These are phyloP conservation scores for Pampusana beccarii DNA, from an alignment of 2,113 vertebrate species.

Conservation along the genomic window DNA sequence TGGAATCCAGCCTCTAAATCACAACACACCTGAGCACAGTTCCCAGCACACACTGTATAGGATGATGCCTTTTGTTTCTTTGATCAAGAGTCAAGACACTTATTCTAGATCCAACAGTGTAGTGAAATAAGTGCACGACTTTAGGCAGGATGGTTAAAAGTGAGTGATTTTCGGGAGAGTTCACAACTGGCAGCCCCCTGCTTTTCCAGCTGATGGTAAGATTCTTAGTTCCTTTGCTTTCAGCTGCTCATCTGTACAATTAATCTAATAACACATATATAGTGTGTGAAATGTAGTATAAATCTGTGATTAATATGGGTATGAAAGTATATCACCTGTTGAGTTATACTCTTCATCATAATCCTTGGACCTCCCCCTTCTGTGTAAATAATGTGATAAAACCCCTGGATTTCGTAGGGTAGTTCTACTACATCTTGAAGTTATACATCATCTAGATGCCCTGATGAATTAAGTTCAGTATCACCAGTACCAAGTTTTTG, in stretches of 20 bases:
- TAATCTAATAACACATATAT: not conserved
- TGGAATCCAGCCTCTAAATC: not conserved
- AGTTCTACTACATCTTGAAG: not conserved
- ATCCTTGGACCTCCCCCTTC: not conserved
- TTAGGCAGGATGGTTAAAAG: not conserved
- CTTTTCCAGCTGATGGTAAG: not conserved
- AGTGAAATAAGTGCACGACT: not conserved
- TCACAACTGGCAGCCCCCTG: not conserved
- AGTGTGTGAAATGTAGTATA: not conserved
- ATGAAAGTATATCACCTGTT: not conserved
- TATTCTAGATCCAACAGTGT: not conserved
- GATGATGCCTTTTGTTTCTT: not conserved
- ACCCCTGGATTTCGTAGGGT: not conserved
- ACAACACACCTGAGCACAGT: not conserved
- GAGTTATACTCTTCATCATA: not conserved
- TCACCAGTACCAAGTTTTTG: not conserved
- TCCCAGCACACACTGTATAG: not conserved
- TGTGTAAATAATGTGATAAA: not conserved
- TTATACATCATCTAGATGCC: not conserved
- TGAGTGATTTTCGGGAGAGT: not conserved
- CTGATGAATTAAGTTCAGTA: not conserved
- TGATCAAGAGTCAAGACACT: not conserved
- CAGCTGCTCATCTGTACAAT: not conserved
- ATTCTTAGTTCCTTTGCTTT: not conserved
- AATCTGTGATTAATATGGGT: not conserved